Evolutionary conservation across 2,888 invertebrate species (phyloP).

Genomic region (Xanthorhoe designata): DNA sequence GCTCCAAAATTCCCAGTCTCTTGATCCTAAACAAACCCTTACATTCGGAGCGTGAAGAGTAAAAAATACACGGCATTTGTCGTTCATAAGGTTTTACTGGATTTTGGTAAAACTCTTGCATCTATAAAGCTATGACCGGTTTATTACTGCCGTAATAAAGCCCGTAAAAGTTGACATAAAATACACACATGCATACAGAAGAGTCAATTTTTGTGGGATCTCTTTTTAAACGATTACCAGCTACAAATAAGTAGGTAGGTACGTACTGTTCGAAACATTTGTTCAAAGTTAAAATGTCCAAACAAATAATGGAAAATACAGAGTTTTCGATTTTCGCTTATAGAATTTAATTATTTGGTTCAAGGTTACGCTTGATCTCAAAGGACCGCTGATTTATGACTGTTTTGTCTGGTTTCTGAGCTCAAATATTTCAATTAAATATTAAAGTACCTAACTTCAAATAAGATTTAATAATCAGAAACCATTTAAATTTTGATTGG

Average conservation of each 20-base stretch:
- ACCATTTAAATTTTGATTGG: neutral
- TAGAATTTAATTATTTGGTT: neutral
- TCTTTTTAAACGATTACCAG: too few relatives aligned
- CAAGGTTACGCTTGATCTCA: neutral
- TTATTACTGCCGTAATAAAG: neutral
- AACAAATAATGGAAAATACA: neutral
- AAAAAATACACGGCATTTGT: constrained; percentile 18
- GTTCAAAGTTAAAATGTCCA: neutral
- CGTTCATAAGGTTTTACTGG: constrained; percentile 8
- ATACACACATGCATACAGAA: too few relatives aligned
- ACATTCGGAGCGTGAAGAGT: constrained; percentile 7
- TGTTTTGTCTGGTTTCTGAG: neutral
- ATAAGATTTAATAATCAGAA: neutral
- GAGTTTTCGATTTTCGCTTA: neutral
- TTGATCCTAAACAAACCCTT: constrained; percentile 19
- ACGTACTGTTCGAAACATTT: neutral
- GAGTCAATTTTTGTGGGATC: too few relatives aligned
- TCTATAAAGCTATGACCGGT: neutral
- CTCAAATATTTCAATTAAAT: neutral
- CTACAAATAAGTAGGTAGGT: too few relatives aligned
- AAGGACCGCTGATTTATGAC: neutral
- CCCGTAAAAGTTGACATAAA: too few relatives aligned
- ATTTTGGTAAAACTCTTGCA: neutral
- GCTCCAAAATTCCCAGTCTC: constrained; percentile 7
- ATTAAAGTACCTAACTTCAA: neutral